Conservation (phyloP, 2,888 invertebrate species). For the Lepeophtheirus nordmannii region DNA sequence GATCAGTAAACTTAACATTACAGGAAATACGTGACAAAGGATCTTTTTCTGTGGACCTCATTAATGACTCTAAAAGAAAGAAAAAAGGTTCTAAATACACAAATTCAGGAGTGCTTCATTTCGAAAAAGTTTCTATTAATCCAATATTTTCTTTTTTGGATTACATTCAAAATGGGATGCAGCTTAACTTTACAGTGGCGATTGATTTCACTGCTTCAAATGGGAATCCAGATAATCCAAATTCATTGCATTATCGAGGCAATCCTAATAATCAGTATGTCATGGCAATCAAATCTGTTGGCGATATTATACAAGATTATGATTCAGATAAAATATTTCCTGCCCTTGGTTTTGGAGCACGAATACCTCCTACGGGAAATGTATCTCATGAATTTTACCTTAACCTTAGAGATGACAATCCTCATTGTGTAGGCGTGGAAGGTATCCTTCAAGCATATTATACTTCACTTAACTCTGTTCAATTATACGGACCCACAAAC, state of each 20-base stretch:
- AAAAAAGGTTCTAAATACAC: conserved; percentile 31
- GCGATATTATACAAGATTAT: conserved; percentile 38
- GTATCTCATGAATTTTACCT: conserved; percentile 40
- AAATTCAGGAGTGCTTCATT: conserved; percentile 40
- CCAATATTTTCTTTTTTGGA: conserved; percentile 36
- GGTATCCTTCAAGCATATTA: conserved; percentile 39
- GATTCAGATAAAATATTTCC: conserved; percentile 38
- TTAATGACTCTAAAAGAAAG: no score
- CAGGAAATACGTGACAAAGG: conserved; percentile 31
- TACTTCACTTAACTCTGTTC: conserved; percentile 34
- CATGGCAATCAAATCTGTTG: conserved; percentile 36
- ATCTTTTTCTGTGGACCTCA: no score
- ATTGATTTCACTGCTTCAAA: conserved; percentile 34
- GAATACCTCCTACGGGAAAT: conserved; percentile 37
- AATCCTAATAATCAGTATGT: conserved; percentile 35
- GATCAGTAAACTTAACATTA: conserved; percentile 32
- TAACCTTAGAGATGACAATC: conserved; percentile 34
- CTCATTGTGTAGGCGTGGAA: conserved; percentile 35
- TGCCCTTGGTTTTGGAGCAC: conserved; percentile 37
- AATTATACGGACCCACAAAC: conserved; percentile 43
- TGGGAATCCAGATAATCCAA: conserved; percentile 31
- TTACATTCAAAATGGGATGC: conserved; percentile 38
- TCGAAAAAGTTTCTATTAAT: conserved; percentile 26
- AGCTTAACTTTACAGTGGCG: conserved; percentile 34
- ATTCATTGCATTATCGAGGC: conserved; percentile 38